Evolutionary conservation across 2,113 vertebrate species (phyloP), one percentile per base, ranked within the genome.

Genomic region (Cyanoliseus patagonus): DNA sequence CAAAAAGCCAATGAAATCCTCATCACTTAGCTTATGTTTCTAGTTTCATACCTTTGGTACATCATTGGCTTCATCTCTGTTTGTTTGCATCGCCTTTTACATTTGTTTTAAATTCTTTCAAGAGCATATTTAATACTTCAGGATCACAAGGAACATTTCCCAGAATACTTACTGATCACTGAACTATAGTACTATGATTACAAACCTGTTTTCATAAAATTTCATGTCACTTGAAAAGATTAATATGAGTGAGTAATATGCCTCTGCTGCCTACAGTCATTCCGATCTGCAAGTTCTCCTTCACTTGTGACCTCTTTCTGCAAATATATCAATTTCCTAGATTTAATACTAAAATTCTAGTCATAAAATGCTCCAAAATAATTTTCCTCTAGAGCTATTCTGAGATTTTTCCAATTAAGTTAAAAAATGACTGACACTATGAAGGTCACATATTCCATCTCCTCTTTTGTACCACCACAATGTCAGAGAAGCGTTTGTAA

Each of bases 321-420:
- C 81, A 92, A 83, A 87, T 55, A 67, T 84, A 76, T 96, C 92
- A 69, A 66, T 91, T 94, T 84, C 64, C 57, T 78, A 59, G 68
- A 67, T 44, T 74, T 95, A 92, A 83, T 69, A 83, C 82, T 92
- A 70, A 90, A 93, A 95, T 35, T 76, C 49, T 64, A 88, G 35
- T 87, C 93, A 92, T 92, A 95, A 94, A 93, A 49, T 62, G 57
- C 47, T 93, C 64, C 74, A 25, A 85, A 90, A 92, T 62, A 86
- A 59, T 83, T 87, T 78, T 96, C 28, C 82, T 97, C 92, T 75
- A 90, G 82, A 94, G 87, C 62, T 92, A 87, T 95, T 96, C 87
- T 78, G 92, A 92, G 68, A 63, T 92, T 95, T 95, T 96, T 97
- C 63, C 89, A 95, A 88, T 96, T 97, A 96, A 80, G 74, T 87